Conservation (phyloP, 2,113 vertebrate species). For the Pongo abelii region DNA sequence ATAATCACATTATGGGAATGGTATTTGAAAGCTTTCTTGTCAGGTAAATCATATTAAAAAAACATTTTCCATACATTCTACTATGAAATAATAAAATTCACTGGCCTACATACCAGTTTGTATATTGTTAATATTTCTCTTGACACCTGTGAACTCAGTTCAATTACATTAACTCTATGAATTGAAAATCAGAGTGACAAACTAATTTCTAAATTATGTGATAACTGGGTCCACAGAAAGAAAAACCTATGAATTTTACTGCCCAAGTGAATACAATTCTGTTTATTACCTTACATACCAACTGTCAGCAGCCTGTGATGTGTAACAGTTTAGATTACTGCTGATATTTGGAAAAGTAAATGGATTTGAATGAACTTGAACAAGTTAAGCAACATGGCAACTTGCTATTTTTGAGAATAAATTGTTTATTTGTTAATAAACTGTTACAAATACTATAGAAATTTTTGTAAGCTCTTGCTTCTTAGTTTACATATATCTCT, state of each 20-base stretch:
- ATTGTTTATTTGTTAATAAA: conserved; percentile 36
- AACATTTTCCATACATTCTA: not conserved
- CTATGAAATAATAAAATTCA: not conserved
- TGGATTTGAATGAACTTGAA: conserved; percentile 42
- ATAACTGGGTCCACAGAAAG: not conserved
- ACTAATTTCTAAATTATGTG: conserved; percentile 54
- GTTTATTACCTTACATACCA: conserved; percentile 47
- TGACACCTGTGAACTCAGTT: conserved; percentile 15
- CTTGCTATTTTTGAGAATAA: not conserved
- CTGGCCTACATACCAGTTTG: not conserved
- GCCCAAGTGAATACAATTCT: not conserved
- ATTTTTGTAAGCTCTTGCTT: not conserved
- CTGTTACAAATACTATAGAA: not conserved
- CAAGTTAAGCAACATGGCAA: not conserved
- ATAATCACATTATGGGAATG: not conserved
- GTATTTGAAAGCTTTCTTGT: not conserved
- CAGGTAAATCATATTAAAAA: accelerated
- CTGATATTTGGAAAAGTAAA: conserved; percentile 62
- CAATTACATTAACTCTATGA: conserved; percentile 29
- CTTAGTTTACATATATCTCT: not conserved
- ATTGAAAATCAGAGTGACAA: conserved; percentile 22
- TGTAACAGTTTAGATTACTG: conserved; percentile 52
- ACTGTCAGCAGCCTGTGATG: conserved; percentile 33
- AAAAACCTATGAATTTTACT: conserved; percentile 38
- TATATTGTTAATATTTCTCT: not conserved